These are phyloP conservation scores for Limnephilus marmoratus DNA, from an alignment of 2,888 invertebrate genomes.

Conservation along the genomic window DNA sequence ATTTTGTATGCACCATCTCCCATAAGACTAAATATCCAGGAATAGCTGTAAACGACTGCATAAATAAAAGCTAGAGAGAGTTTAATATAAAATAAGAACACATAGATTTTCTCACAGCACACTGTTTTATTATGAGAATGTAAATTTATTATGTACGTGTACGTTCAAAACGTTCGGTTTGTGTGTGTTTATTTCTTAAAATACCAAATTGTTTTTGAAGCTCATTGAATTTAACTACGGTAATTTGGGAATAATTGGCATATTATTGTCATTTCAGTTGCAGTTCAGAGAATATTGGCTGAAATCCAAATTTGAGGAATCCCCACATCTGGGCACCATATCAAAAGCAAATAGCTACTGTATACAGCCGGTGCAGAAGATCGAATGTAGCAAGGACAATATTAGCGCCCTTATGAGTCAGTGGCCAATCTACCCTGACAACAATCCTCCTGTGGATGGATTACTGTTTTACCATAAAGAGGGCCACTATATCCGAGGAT, in stretches of 20 bases:
- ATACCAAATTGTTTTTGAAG: constrained; percentile 48
- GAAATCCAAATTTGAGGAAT: constrained; percentile 83
- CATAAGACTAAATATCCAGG: background rate
- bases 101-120: background rate
- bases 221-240: constrained; percentile 41
- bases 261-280: constrained; percentile 76
- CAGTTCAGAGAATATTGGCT: constrained; percentile 93
- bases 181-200: background rate
- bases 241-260: background rate
- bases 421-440: constrained; percentile 71
- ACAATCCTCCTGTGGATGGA: constrained; percentile 84
- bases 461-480: constrained; percentile 93
- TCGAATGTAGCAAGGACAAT: constrained; percentile 73
- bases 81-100: background rate
- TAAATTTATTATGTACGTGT: background rate
- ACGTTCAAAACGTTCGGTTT: background rate
- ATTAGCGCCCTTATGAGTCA: constrained; percentile 74
- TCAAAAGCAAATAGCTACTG: constrained; percentile 72
- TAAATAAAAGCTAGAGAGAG: background rate
- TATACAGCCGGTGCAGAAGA: constrained; percentile 76
- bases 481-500: constrained; percentile 86
- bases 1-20: background rate
- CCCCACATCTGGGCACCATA: constrained; percentile 71
- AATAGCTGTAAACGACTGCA: background rate
- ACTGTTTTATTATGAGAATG: background rate